Evolutionary conservation across 30 jellyfish, hydroid and myxozoan genomes (phyloP), one percentile per base, ranked within the genome.

Genomic region (Haliclystus octoradiatus): DNA sequence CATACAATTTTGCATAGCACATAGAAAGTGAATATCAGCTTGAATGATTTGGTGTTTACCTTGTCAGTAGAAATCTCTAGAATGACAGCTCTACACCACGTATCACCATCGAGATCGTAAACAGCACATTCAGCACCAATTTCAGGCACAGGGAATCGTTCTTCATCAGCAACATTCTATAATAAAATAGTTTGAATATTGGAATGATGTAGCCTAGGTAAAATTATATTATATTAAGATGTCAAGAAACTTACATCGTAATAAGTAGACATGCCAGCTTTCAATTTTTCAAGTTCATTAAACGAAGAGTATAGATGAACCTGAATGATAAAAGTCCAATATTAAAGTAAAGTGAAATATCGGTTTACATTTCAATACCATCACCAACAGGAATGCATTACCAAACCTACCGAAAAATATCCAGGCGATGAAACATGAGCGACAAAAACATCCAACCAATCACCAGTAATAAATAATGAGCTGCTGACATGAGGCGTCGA

Each of bases 51-150:
- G n/a, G n/a, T n/a, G n/a, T n/a, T n/a, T n/a, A n/a, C n/a, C n/a
- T n/a, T n/a, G n/a, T n/a, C n/a, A n/a, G n/a, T n/a, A n/a, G n/a
- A n/a, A n/a, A n/a, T n/a, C n/a, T n/a, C n/a, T n/a, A 75, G 84
- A 15, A 87, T 75, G 50, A 87, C 49, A 26, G 93, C 94, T 26
- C 97, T 79, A 57, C 79, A 76, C 97, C 97, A 87, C 33, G 70
- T 35, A 34, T 80, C 94, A 40, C 78, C 88, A 50, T 73, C 94
- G 31, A 33, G 29, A 2, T 66, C 71, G 32, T 63, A 78, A 0
- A 79, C 92, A 15, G 96, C 96, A 31, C 94, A 78, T 0, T 40
- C 57, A 9, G 19, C 19, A 19, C 57, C 57, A 40, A 70, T 47
- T 52, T 85, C 94, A 23, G 91, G 94, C 3, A 46, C 80, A n/a